Conservation (phyloP, 2,888 invertebrate genomes). For the Tridacna gigas region DNA sequence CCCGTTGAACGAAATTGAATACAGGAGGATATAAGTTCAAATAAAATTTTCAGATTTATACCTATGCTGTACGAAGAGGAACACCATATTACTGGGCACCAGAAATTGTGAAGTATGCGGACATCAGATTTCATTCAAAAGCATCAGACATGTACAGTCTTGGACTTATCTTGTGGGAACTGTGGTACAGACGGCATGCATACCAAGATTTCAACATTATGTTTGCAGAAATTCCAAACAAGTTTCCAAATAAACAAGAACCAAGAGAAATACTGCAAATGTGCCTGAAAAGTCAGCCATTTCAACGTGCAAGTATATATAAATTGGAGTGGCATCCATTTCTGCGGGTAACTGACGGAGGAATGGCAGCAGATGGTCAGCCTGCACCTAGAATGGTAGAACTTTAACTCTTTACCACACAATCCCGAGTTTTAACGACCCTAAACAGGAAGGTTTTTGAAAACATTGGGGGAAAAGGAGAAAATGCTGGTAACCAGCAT, state of each 20-base stretch:
- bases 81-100: conserved; percentile 41
- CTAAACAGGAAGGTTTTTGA: no score
- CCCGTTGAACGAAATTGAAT: no score
- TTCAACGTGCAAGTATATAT: no score
- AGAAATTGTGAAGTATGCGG: conserved; percentile 15
- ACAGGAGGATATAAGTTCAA: no score
- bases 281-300: background rate
- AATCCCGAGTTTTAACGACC: no score
- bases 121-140: conserved; percentile 32
- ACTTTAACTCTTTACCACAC: no score
- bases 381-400: no score
- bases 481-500: no score
- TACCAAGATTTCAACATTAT: conserved; percentile 14
- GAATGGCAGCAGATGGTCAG: no score
- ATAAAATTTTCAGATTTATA: conserved; percentile 24
- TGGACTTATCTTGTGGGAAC: conserved; percentile 46
- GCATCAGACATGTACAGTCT: conserved; percentile 56
- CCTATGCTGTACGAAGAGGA: conserved; percentile 24
- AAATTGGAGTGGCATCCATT: no score
- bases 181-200: conserved; percentile 29
- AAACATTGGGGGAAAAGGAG: no score
- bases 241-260: background rate
- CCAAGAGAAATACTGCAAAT: background rate
- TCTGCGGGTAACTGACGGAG: no score
- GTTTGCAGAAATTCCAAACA: background rate